A percentile compares a stretch with the other conserved stretches of the same genome.
Conservation (phyloP, 2,888 invertebrate species). For the Lacanobia oleracea region DNA sequence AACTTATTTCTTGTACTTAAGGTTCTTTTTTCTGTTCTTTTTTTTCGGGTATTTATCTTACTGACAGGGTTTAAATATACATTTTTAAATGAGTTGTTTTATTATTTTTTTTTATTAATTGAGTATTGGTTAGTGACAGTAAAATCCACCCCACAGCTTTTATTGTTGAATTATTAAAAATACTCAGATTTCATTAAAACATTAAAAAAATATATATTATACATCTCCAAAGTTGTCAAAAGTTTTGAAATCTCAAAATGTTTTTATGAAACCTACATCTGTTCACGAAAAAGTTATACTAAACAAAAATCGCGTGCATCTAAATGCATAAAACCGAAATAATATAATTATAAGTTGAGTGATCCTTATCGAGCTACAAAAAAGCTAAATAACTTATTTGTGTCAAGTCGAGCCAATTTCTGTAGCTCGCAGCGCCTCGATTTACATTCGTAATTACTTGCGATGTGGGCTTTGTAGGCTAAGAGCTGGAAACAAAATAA, state of each 20-base stretch:
- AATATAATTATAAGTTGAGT: conserved; percentile 51
- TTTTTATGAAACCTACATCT: background rate
- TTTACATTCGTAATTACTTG: conserved; percentile 81
- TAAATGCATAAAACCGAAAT: conserved; percentile 35
- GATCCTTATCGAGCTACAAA: conserved; percentile 36
- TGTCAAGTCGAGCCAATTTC: conserved; percentile 60
- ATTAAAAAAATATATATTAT: background rate
- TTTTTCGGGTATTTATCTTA: conserved; percentile 44
- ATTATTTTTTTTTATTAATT: background rate
- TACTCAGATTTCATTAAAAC: background rate
- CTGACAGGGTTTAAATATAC: conserved; percentile 38
- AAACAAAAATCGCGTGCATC: conserved; percentile 12
- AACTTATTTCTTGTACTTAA: conserved; percentile 66
- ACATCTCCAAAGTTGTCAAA: background rate
- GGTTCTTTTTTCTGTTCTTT: conserved; percentile 53
- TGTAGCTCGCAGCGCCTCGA: conserved; percentile 64
- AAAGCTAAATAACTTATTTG: conserved; percentile 63
- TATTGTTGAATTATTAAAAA: conserved; percentile 1
- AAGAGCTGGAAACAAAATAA: conserved; percentile 68
- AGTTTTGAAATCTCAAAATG: background rate
- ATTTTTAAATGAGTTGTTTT: conserved; percentile 32
- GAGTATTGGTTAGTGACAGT: background rate
- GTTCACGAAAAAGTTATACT: background rate
- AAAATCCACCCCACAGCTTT: background rate
- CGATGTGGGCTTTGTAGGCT: conserved; percentile 71